Conservation (phyloP, 2,797 vertebrate genomes). For the Xenentodon cancila region DNA sequence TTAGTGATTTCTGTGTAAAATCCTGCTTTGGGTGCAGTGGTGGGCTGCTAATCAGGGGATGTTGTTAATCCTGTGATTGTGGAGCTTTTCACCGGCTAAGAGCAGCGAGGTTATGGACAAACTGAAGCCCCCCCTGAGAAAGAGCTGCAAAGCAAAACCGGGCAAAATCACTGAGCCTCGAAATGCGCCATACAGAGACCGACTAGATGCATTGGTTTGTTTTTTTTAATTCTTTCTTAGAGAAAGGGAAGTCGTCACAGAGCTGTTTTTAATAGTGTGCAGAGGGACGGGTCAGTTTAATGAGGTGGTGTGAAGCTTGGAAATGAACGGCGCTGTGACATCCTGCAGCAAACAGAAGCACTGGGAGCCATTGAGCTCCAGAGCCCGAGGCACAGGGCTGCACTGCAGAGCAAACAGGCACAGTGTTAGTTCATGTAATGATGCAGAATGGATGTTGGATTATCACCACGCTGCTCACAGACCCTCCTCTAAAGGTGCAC, state of each 20-base stretch:
- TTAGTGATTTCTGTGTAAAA: conserved; percentile 43
- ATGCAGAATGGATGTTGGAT: conserved; percentile 66
- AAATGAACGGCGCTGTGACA: conserved; percentile 69
- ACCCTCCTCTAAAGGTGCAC: conserved; percentile 43
- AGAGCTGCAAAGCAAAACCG: conserved; percentile 58
- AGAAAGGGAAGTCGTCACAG: conserved; percentile 31
- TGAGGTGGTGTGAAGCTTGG: conserved; percentile 67
- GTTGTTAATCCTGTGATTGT: conserved; percentile 71
- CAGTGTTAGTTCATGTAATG: conserved; percentile 64
- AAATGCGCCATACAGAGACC: conserved; percentile 42
- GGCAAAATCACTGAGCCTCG: conserved; percentile 55
- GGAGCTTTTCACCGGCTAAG: conserved; percentile 69
- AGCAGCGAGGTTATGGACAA: conserved; percentile 60
- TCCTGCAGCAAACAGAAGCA: conserved; percentile 68
- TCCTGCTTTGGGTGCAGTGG: conserved; percentile 51
- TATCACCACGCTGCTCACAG: conserved; percentile 54
- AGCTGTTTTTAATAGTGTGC: conserved; percentile 48
- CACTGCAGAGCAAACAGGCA: conserved; percentile 64
- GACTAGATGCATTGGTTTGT: conserved; percentile 20
- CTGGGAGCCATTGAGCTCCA: conserved; percentile 64
- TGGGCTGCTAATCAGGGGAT: conserved; percentile 73
- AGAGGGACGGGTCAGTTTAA: conserved; percentile 67
- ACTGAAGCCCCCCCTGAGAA: conserved; percentile 50
- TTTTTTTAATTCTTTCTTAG: too few species aligned
- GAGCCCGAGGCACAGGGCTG: conserved; percentile 55